A percentile compares a stretch with the other conserved stretches of the same genome.
phyloP scores from a whole-genome alignment of 2,797 vertebrate genomes.

The Sylvia borin region DNA sequence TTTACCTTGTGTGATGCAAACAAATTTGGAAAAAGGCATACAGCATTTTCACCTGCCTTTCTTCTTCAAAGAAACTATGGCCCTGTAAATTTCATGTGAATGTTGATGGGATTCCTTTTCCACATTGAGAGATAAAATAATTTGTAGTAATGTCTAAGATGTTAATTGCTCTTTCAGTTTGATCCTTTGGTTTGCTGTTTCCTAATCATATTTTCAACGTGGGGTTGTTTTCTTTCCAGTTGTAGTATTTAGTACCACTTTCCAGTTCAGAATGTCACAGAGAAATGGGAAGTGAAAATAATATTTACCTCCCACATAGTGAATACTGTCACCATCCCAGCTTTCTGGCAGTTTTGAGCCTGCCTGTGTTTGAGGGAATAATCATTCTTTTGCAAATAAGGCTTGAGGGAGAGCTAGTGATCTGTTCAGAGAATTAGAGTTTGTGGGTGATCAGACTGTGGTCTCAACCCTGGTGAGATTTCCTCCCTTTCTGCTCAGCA shows the following conservation, averaged over 20 bases:
- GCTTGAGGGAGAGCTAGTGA: neutral
- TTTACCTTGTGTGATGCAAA: neutral
- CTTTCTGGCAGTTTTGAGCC: neutral
- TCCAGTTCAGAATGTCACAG: neutral
- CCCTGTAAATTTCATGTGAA: neutral
- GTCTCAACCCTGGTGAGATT: neutral
- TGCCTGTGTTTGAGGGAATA: neutral
- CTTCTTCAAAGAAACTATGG: neutral
- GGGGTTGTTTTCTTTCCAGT: neutral
- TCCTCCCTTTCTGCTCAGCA: neutral
- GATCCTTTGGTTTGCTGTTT: neutral
- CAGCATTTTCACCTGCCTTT: neutral
- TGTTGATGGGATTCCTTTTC: neutral
- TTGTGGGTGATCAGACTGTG: neutral
- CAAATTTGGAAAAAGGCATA: neutral
- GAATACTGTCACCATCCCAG: neutral
- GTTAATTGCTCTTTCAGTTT: neutral
- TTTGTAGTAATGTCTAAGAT: neutral
- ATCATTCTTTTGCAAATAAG: neutral
- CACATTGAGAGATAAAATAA: neutral
- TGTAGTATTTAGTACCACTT: neutral
- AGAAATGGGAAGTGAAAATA: neutral
- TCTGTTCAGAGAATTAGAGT: neutral
- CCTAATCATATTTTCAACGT: neutral
- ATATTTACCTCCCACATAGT: neutral